Percentiles rank a stretch among this genome's conserved stretches.
phyloP scores from a whole-genome alignment of 1,140 invertebrate species.

The Euwallacea fornicatus region DNA sequence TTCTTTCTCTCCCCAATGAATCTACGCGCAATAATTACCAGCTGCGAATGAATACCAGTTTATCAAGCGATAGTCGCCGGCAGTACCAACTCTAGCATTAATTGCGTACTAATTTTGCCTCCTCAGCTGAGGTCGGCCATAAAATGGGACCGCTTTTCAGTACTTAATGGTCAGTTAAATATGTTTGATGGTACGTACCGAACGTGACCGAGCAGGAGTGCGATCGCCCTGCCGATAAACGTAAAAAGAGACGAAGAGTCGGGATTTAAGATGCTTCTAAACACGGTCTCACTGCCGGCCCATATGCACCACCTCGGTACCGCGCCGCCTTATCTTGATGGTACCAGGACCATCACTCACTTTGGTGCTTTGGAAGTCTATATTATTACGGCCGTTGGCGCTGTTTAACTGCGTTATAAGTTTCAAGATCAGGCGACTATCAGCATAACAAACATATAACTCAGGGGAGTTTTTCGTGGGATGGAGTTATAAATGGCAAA shows the following conservation, averaged over 20 bases:
- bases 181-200: slow-evolving; percentile 7
- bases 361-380: not conserved
- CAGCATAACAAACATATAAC: slow-evolving; percentile 24
- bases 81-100: not conserved
- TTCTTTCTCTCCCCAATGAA: too few relatives aligned
- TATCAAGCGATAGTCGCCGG: too few relatives aligned
- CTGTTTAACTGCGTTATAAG: too few relatives aligned
- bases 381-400: not conserved
- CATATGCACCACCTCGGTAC: not conserved
- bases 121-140: not conserved
- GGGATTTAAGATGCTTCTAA: slow-evolving; percentile 1
- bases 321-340: not conserved
- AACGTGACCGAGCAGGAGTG: slow-evolving; percentile 3
- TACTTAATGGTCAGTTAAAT: slow-evolving; percentile 9
- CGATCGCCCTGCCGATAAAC: not conserved
- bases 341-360: not conserved
- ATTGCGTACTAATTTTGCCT: slow-evolving; percentile 2
- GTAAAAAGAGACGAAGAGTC: not conserved
- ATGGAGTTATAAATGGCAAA: slow-evolving; percentile 16
- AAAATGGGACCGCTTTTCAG: not conserved
- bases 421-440: not conserved
- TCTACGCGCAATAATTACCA: too few relatives aligned
- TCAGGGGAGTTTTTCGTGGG: slow-evolving; percentile 1
- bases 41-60: too few relatives aligned
- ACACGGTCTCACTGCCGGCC: not conserved